A percentile compares a stretch with the other conserved stretches of the same genome.
These are phyloP conservation scores for Drosophila lowei DNA, from an alignment of 1,140 invertebrate species.

Conservation along the genomic window DNA sequence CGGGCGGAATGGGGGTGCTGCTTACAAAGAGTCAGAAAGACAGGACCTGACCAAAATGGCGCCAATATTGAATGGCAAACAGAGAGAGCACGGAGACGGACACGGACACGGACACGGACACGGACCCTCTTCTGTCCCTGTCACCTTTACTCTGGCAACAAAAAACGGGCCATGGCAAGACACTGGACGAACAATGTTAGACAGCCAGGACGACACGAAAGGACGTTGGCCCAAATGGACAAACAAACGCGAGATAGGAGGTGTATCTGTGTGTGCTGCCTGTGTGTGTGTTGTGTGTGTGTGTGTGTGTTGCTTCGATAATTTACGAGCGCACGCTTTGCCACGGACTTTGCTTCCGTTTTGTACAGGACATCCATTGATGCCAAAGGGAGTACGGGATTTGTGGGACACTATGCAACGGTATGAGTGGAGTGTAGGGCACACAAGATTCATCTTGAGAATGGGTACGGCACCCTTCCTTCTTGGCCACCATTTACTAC, in stretches of 20 bases:
- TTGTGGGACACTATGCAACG: too few relatives aligned
- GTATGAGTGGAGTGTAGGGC: too few relatives aligned
- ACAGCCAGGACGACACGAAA: constrained; percentile 60
- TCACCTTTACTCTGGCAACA: constrained; percentile 38
- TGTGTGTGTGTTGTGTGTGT: constrained; percentile 11
- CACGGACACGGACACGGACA: too few relatives aligned
- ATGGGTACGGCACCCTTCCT: too few relatives aligned
- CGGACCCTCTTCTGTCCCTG: constrained; percentile 17
- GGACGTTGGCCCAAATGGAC: constrained; percentile 77
- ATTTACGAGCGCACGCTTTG: constrained; percentile 76
- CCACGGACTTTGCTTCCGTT: constrained; percentile 60
- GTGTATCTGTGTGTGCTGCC: background rate
- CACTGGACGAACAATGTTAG: constrained; percentile 53
- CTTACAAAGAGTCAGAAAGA: constrained; percentile 29
- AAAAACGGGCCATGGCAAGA: constrained; percentile 56
- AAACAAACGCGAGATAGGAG: constrained; percentile 34
- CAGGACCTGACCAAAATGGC: constrained; percentile 44
- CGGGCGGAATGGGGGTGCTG: background rate
- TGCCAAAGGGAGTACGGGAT: constrained; percentile 8
- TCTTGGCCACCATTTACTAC: too few relatives aligned
- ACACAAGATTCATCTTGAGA: too few relatives aligned
- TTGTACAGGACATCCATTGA: constrained; percentile 7
- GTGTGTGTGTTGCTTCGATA: constrained; percentile 56
- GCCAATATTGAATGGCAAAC: constrained; percentile 74
- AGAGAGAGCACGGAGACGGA: background rate